Conservation (phyloP, 1,140 invertebrate species). For the Apis cerana region DNA sequence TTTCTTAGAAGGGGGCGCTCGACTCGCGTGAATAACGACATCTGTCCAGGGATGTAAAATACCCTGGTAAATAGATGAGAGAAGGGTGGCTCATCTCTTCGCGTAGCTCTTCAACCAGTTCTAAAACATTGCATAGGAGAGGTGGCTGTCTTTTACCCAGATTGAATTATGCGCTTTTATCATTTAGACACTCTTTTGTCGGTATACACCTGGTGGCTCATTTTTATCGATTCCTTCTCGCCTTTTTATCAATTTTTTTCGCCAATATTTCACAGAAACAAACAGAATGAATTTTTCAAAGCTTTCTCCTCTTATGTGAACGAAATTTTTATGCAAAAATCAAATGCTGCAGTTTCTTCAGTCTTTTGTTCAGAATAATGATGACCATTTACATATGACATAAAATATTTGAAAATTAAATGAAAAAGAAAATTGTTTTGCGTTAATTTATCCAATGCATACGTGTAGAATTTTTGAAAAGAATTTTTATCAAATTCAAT, state of each 20-base stretch:
- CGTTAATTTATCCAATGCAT: background rate
- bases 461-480: too few species aligned
- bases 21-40: constrained; percentile 53
- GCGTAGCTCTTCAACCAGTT: background rate
- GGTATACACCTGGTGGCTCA: rapidly evolving
- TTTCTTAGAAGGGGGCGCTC: background rate
- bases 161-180: background rate
- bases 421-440: too few species aligned
- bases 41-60: constrained; percentile 48
- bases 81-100: background rate
- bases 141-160: background rate
- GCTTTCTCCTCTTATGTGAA: background rate
- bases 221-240: background rate
- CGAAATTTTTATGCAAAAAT: background rate
- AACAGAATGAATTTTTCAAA: background rate
- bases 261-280: background rate
- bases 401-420: too few species aligned
- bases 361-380: too few species aligned
- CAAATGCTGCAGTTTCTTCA: too few species aligned
- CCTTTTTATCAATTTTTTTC: background rate
- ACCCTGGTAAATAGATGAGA: constrained; percentile 14
- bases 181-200: background rate
- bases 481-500: too few species aligned
- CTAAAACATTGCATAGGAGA: background rate
- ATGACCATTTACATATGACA: too few species aligned